phyloP scores from a whole-genome alignment of 2,888 invertebrate species.

The Chalcis sispes region DNA sequence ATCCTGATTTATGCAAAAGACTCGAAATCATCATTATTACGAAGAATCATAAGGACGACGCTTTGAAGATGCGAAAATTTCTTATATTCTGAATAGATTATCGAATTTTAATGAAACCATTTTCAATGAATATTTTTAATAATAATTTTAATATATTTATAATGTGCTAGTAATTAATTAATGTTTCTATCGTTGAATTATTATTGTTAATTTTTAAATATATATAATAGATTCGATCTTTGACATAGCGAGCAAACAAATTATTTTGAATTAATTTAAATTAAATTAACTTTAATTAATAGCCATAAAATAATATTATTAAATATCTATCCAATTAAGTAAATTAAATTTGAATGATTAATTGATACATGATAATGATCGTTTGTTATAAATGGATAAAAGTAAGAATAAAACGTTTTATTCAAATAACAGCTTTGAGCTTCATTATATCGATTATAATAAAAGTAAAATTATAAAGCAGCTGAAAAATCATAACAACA shows the following conservation, averaged over 20 bases:
- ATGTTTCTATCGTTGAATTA: no score
- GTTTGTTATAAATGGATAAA: not conserved
- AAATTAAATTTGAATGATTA: no score
- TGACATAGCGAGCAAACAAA: no score
- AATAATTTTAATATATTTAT: not conserved
- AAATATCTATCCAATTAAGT: no score
- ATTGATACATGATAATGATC: no score
- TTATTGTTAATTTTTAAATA: not conserved
- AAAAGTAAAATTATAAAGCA: no score
- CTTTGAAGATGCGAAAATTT: not conserved
- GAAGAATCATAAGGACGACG: not conserved
- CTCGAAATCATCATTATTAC: not conserved
- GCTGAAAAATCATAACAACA: no score
- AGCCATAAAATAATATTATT: not conserved
- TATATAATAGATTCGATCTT: no score
- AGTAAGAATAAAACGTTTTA: no score
- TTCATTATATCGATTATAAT: no score
- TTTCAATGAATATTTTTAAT: not conserved
- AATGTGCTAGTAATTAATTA: not conserved
- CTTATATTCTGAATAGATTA: not conserved
- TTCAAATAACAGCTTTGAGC: no score
- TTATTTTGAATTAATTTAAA: not conserved
- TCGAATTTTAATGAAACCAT: not conserved
- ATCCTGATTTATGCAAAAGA: conserved; percentile 19
- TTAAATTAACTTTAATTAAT: not conserved